A percentile compares a stretch with the other conserved stretches of the same genome.
Conservation (phyloP, 2,113 vertebrate species). For the Butorides virescens region DNA sequence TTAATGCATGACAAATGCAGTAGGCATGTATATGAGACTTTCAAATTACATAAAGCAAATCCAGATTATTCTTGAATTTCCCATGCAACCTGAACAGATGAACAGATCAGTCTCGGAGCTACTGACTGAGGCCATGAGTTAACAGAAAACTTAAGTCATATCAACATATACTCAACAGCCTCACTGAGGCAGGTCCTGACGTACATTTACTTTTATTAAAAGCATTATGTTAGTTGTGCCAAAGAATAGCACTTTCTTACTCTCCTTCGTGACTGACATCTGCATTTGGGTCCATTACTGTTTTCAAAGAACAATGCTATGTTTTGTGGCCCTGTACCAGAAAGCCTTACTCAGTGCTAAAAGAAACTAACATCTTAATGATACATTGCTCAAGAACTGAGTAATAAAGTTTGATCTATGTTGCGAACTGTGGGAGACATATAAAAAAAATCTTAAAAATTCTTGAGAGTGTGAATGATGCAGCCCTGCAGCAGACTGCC, state of each 20-base stretch:
- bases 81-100: neutral
- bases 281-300: neutral
- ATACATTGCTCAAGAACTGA: neutral
- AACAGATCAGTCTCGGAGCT: neutral
- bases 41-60: neutral
- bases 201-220: neutral
- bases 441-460: neutral
- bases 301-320: neutral
- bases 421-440: neutral
- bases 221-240: neutral
- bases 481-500: neutral
- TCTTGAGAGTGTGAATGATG: neutral
- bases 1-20: neutral
- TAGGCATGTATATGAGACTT: neutral
- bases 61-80: neutral
- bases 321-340: neutral
- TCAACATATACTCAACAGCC: neutral
- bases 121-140: neutral
- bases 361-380: neutral
- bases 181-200: neutral
- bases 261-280: neutral
- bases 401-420: neutral
- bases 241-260: neutral
- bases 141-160: neutral
- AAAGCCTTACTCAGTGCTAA: neutral